phyloP scores from a whole-genome alignment of 2,797 vertebrate genomes.

The Mormyrops attenuatus region DNA sequence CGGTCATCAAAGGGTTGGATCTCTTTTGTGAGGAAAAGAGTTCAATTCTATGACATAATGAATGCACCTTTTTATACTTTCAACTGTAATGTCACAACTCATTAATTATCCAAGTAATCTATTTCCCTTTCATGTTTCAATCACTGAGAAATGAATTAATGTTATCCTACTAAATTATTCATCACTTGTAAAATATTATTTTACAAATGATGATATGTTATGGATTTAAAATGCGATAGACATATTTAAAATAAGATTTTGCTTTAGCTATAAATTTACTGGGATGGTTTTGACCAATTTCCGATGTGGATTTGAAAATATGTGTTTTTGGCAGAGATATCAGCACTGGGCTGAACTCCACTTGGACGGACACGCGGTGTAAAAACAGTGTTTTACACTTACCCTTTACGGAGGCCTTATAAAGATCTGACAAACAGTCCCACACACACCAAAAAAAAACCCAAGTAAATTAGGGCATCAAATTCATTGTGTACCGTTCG shows the following conservation, averaged over 20 bases:
- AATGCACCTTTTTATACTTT: neutral
- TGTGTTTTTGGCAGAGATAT: neutral
- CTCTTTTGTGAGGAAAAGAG: neutral
- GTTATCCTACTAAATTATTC: neutral
- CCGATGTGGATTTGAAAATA: neutral
- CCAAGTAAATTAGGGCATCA: neutral
- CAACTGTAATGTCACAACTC: neutral
- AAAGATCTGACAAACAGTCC: neutral
- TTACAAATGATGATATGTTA: neutral
- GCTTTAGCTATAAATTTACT: neutral
- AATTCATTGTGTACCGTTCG: neutral
- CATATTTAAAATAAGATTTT: neutral
- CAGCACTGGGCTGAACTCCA: neutral
- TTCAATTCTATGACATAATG: neutral
- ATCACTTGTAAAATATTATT: neutral
- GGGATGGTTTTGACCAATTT: neutral
- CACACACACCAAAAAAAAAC: neutral
- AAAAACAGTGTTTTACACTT: neutral
- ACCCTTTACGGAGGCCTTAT: neutral
- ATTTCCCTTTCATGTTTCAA: neutral
- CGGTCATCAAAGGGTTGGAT: neutral
- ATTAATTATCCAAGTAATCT: neutral
- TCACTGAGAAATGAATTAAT: neutral
- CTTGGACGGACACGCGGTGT: neutral
- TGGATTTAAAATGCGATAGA: neutral